phyloP scores from a whole-genome alignment of 1,140 invertebrate genomes.

The Leptinotarsa lineolata region DNA sequence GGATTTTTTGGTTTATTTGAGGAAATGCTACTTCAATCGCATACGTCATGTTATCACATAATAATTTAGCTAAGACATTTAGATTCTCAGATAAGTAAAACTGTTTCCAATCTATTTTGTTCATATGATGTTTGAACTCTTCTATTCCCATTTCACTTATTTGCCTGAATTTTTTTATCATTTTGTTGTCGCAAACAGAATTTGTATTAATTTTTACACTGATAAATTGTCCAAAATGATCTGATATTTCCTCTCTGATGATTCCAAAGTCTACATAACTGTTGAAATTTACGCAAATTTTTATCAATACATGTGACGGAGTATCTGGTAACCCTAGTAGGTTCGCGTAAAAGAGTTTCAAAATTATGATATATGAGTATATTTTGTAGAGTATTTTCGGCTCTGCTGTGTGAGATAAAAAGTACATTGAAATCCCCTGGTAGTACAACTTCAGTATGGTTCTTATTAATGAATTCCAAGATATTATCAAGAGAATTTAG shows the following conservation, averaged over 20 bases:
- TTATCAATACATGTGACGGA: neutral
- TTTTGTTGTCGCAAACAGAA: neutral
- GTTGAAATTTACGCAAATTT: neutral
- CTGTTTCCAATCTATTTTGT: neutral
- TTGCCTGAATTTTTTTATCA: neutral
- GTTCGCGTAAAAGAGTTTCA: too few species aligned
- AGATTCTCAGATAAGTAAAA: neutral
- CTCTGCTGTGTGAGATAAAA: too few species aligned
- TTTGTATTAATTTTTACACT: too few species aligned
- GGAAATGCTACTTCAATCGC: slow-evolving; percentile 1
- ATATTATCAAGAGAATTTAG: too few species aligned
- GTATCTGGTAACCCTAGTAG: neutral
- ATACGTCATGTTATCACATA: neutral
- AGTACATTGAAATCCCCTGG: too few species aligned
- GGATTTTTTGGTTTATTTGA: neutral
- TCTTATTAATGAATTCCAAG: too few species aligned
- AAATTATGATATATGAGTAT: neutral
- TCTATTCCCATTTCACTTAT: neutral
- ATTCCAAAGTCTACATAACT: too few species aligned
- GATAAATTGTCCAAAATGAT: too few species aligned
- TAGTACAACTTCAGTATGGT: too few species aligned
- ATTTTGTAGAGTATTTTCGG: neutral
- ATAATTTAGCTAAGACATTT: neutral
- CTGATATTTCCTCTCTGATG: too few species aligned
- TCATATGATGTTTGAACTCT: neutral